phyloP scores from a whole-genome alignment of 37 sponge, comb jelly and placozoan species.

The Chondrosia reniformis region DNA sequence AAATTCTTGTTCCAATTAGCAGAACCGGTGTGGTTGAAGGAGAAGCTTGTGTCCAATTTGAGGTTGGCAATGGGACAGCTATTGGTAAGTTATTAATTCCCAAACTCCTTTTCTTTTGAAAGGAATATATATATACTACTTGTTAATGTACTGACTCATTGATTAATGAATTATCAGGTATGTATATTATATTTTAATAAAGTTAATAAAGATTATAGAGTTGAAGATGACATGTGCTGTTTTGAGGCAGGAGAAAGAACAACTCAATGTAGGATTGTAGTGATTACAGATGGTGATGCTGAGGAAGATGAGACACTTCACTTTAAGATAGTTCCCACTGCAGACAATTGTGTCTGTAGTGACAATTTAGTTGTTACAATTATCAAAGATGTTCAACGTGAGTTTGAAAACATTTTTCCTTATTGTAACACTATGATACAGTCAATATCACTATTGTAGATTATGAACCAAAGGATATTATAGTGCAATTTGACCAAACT shows the following conservation, averaged over 20 bases:
- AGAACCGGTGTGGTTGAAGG: neutral
- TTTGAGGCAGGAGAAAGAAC: neutral
- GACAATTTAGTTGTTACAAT: neutral
- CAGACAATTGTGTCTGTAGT: neutral
- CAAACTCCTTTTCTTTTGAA: no score
- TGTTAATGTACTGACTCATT: neutral
- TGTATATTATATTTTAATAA: no score
- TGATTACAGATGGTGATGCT: neutral
- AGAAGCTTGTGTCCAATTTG: neutral
- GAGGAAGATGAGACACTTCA: neutral
- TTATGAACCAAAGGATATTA: no score
- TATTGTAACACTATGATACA: no score
- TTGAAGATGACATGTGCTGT: neutral
- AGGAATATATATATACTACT: no score
- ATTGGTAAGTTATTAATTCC: neutral
- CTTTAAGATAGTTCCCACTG: neutral
- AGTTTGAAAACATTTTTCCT: constrained; percentile 14
- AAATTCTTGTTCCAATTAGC: neutral
- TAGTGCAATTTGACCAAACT: no score
- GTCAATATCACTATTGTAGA: no score
- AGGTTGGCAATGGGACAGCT: neutral
- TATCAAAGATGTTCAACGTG: neutral
- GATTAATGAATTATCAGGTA: no score
- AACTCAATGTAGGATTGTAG: neutral
- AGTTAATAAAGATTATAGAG: neutral